These are phyloP conservation scores for Cryptotis parvus DNA, from an alignment of 2,113 vertebrate genomes.

Conservation along the genomic window DNA sequence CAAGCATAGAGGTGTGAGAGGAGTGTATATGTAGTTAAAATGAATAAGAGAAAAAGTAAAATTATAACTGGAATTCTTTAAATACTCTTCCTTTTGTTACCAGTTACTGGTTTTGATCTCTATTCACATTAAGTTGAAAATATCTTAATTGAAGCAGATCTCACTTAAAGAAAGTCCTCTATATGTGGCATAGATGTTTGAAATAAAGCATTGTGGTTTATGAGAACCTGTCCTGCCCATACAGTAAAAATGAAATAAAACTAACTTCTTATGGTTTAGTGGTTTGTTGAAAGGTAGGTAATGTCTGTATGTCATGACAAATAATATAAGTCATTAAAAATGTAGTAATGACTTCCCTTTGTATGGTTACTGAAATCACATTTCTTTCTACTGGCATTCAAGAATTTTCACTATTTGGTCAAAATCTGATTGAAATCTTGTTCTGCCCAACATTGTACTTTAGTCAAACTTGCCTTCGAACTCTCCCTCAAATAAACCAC, in stretches of 20 bases:
- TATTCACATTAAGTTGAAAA: conserved; percentile 39
- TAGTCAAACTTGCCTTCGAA: conserved; percentile 42
- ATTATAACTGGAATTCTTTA: neutral
- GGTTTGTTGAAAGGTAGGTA: conserved; percentile 2
- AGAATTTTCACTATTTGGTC: neutral
- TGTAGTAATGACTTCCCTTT: neutral
- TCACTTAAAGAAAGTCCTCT: conserved; percentile 34
- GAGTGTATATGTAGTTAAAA: neutral
- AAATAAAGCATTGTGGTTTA: neutral
- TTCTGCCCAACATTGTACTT: neutral
- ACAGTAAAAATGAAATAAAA: conserved; percentile 6
- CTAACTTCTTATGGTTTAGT: neutral
- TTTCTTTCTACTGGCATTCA: neutral
- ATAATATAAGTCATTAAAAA: conserved; percentile 12
- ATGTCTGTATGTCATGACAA: conserved; percentile 20
- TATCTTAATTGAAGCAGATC: conserved; percentile 65
- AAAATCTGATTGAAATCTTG: neutral
- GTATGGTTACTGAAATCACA: neutral
- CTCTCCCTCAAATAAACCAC: neutral
- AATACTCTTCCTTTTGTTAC: conserved; percentile 50
- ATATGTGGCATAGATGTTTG: conserved; percentile 41
- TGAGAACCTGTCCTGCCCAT: neutral
- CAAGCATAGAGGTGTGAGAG: neutral
- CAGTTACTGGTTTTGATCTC: conserved; percentile 59
- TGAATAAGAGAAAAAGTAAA: neutral